These are phyloP conservation scores for Patiria pectinifera DNA, from an alignment of 53 echinoderm and acorn worm species.

Conservation along the genomic window DNA sequence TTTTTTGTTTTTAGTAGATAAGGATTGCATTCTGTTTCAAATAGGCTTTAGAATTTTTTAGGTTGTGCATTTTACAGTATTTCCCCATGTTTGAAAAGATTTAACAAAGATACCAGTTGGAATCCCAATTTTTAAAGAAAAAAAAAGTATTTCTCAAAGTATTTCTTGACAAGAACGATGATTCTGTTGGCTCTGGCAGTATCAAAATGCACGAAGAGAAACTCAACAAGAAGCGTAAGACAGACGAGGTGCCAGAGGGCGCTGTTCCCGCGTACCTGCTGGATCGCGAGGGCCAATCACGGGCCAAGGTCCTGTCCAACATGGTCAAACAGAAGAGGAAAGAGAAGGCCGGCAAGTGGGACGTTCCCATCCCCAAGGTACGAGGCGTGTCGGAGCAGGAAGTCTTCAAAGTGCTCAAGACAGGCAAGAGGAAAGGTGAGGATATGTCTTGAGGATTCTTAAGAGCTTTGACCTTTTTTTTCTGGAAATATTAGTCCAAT, in stretches of 20 bases:
- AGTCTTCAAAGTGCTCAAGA: constrained; percentile 96
- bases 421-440: constrained; percentile 97
- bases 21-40: too few relatives aligned
- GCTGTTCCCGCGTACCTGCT: constrained; percentile 97
- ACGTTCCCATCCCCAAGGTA: constrained; percentile 97
- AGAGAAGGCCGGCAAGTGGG: constrained; percentile 99
- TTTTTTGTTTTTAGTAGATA: too few relatives aligned
- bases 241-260: constrained; percentile 97
- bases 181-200: constrained; percentile 33
- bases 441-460: neutral
- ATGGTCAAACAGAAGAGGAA: constrained; percentile 99
- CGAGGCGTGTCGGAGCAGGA: constrained; percentile 92
- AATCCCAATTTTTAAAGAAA: too few relatives aligned
- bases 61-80: too few relatives aligned
- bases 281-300: constrained; percentile 93
- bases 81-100: too few relatives aligned
- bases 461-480: too few relatives aligned
- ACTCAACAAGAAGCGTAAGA: constrained; percentile 87
- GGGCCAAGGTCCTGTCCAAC: constrained; percentile 98
- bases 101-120: too few relatives aligned
- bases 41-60: too few relatives aligned
- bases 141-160: neutral
- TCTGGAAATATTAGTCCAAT: too few relatives aligned
- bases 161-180: neutral
- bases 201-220: constrained; percentile 99